Evolutionary conservation across 2,888 invertebrate species (phyloP).

Genomic region (Hypercompe scribonia): DNA sequence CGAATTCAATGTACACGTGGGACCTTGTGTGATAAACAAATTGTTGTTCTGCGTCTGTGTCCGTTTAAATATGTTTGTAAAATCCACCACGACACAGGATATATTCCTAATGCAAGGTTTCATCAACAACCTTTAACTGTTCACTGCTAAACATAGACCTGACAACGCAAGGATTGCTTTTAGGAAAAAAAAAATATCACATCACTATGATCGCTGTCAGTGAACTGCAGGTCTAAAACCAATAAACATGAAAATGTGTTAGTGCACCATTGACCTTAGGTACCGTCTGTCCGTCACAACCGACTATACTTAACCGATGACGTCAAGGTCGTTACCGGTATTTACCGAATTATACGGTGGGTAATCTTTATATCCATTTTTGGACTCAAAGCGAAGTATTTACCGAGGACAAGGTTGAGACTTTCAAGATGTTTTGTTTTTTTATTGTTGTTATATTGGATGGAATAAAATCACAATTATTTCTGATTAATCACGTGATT

Average conservation of each 20-base stretch:
- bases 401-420: conserved; percentile 6
- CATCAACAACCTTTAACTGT: no score
- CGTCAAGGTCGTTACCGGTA: conserved; percentile 9
- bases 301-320: conserved; percentile 5
- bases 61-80: no score
- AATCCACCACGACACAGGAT: no score
- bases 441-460: neutral
- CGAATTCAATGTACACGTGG: no score
- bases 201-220: neutral
- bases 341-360: conserved; percentile 9
- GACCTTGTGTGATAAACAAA: no score
- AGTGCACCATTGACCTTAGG: conserved; percentile 44
- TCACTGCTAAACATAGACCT: no score
- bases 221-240: neutral
- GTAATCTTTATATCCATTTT: neutral
- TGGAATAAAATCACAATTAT: no score
- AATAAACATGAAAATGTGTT: conserved; percentile 9
- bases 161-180: no score
- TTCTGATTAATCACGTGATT: no score
- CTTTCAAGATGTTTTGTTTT: conserved; percentile 3
- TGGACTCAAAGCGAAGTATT: neutral
- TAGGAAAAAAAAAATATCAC: neutral
- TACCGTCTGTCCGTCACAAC: conserved; percentile 19
- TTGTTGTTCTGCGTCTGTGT: no score
- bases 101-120: no score